Evolutionary conservation across 2,797 vertebrate species (phyloP).

Genomic region (Decapterus maruadsi): DNA sequence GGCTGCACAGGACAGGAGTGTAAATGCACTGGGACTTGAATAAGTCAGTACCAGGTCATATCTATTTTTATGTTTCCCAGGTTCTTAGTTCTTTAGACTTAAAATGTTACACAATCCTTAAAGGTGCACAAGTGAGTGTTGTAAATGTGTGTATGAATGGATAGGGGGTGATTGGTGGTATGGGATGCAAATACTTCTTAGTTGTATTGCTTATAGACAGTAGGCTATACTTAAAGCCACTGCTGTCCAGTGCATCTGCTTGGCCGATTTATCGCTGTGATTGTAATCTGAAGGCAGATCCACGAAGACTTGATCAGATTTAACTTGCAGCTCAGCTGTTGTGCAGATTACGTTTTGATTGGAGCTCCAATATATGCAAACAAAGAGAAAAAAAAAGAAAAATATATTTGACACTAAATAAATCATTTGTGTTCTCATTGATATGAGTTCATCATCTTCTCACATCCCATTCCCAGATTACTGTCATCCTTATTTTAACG

Average conservation of each 20-base stretch:
- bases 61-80: neutral
- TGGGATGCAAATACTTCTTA: neutral
- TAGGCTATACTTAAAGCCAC: neutral
- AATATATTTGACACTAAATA: neutral
- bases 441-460: neutral
- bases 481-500: neutral
- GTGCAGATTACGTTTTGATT: neutral
- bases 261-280: neutral
- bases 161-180: neutral
- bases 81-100: neutral
- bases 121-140: neutral
- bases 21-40: neutral
- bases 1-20: neutral
- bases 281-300: conserved; percentile 6
- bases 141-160: neutral
- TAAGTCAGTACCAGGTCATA: neutral
- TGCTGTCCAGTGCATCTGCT: neutral
- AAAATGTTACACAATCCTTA: neutral
- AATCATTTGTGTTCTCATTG: neutral
- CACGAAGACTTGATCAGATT: conserved; percentile 1
- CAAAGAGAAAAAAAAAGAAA: neutral
- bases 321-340: neutral
- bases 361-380: neutral
- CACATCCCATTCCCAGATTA: no score
- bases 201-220: no score